Base-by-base conservation (phyloP, 2,888 invertebrate species). In the Girardia tigrina region DNA sequence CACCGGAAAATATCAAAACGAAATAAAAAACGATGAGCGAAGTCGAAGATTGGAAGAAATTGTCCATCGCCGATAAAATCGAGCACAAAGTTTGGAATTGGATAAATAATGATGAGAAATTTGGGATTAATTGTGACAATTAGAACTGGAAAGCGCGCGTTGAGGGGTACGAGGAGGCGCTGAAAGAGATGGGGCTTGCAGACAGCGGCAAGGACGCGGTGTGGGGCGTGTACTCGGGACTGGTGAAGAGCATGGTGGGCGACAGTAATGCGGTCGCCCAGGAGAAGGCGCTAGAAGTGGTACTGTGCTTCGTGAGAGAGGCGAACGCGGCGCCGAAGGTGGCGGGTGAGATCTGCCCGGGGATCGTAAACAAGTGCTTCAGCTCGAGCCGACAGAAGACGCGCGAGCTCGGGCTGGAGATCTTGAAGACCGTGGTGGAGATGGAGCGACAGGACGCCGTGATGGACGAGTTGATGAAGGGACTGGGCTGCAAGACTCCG, bases 261-360 rank as follows among this genome's bases (percentile, higher is more conserved):
- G 95, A 97, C 83, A 91, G 90, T 80, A 94, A 97, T 89, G 94
- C 90, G 20, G 89, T 91, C 78, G 94, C 94, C 0, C 94, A 94
- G 83, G 95, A 97, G 82, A 94, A 91, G 86, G 95, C 92, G 16
- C 83, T 97, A 79, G 94, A 94, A 82, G 93, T 94, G 8, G 90
- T 91, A 0, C 84, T 94, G 74, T 90, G 90, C 42, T 97, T 90
- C 85, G 89, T 93, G 0, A 92, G 94, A 84, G 93, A 93, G 86
- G 91, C 93, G 81, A 79, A 79, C 73, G 79, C 82, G 26, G 84
- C 84, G 74, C 80, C 80, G 23, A 93, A 91, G 83, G 91, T 92
- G 26, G 90, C 90, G 0, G 89, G 90, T 12, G 95, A 95, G 85
- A 92, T 94, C 0, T 89, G 92, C 88, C 87, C 88, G 16, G 91